Conservation (phyloP, 2,113 vertebrate genomes). For the Carassius carassius region DNA sequence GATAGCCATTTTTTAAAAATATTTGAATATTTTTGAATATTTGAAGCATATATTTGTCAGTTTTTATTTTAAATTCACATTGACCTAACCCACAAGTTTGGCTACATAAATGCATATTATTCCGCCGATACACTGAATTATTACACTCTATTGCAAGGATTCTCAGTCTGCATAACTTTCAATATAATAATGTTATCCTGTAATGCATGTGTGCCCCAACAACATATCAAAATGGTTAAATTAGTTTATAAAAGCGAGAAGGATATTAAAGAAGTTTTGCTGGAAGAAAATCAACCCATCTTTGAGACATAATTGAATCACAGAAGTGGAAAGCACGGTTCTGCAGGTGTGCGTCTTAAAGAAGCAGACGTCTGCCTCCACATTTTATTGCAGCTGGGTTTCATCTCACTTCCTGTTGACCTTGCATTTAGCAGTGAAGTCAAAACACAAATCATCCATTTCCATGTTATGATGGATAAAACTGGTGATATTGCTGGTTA, state of each 20-base stretch:
- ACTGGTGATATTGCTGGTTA: neutral
- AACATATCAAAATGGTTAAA: slow-evolving; percentile 14
- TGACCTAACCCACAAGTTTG: neutral
- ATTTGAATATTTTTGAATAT: no score
- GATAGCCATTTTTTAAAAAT: no score
- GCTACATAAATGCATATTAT: slow-evolving; percentile 21
- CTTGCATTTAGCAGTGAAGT: neutral
- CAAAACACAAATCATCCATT: neutral
- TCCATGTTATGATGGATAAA: neutral
- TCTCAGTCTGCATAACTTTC: slow-evolving; percentile 8
- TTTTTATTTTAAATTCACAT: neutral
- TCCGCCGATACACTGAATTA: neutral
- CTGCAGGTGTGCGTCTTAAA: slow-evolving; percentile 15
- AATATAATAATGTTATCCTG: slow-evolving; percentile 31
- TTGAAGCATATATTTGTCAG: neutral
- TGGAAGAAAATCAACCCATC: slow-evolving; percentile 29
- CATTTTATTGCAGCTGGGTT: neutral
- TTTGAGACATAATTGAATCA: slow-evolving; percentile 29
- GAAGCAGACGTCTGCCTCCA: neutral
- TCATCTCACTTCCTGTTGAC: neutral
- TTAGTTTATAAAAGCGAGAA: slow-evolving; percentile 37
- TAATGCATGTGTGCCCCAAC: slow-evolving; percentile 3
- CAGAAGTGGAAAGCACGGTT: neutral
- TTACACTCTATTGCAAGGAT: slow-evolving; percentile 26
- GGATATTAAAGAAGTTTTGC: slow-evolving; percentile 22